Percentiles rank a stretch among this genome's conserved stretches.
Conservation (phyloP, 2,113 vertebrate genomes). For the Tragelaphus scriptus region DNA sequence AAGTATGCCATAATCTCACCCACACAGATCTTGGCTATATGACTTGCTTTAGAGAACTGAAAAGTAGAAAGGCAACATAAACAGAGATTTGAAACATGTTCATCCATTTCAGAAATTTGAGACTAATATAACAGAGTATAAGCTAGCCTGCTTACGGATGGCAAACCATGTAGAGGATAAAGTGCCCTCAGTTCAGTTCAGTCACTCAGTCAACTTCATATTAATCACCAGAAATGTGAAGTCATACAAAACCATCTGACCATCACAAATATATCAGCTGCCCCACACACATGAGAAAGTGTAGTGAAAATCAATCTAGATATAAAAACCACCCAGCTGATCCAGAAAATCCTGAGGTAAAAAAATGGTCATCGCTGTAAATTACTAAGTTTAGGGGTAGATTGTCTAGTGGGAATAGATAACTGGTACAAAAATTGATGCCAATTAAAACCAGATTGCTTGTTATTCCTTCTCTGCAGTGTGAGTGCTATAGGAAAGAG, state of each 20-base stretch:
- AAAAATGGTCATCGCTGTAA: not conserved
- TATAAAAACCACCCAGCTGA: not conserved
- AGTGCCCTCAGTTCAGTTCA: not conserved
- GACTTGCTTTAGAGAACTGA: not conserved
- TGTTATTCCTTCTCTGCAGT: not conserved
- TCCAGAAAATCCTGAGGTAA: not conserved
- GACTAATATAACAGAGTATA: not conserved
- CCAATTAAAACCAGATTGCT: not conserved
- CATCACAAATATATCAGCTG: not conserved
- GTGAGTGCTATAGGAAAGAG: not conserved
- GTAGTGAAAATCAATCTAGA: not conserved
- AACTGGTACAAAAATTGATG: not conserved
- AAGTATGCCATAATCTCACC: not conserved
- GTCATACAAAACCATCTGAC: not conserved
- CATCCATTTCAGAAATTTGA: not conserved
- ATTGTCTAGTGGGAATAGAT: not conserved
- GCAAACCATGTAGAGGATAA: not conserved
- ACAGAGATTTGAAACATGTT: not conserved
- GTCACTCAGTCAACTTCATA: not conserved
- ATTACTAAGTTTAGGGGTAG: not conserved
- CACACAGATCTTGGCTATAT: not conserved
- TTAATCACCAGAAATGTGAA: not conserved
- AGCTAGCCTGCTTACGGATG: not conserved
- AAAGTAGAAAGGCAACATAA: not conserved
- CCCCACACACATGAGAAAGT: not conserved